Percentiles rank a stretch among this genome's conserved stretches.
Conservation (phyloP, 2,797 vertebrate genomes). For the Allobates femoralis region DNA sequence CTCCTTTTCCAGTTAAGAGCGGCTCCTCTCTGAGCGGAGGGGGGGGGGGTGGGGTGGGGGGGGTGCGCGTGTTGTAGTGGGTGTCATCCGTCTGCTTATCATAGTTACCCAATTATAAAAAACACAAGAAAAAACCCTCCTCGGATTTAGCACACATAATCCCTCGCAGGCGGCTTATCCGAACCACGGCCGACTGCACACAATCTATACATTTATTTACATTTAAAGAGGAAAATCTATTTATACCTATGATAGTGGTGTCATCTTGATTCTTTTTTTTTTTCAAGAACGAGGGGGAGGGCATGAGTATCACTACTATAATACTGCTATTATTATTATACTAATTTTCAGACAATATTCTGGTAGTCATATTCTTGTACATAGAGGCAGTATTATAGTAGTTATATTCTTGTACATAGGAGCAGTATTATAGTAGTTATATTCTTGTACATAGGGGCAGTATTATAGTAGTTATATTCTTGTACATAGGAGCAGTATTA, state of each 20-base stretch:
- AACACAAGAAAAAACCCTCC: background rate
- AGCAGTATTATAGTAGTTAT: no score
- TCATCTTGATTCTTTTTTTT: background rate
- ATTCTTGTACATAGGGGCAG: no score
- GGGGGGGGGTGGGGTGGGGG: background rate
- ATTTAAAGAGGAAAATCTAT: background rate
- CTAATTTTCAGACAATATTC: no score
- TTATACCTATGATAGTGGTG: background rate
- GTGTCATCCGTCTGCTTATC: slow-evolving; percentile 35
- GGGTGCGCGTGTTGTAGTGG: background rate
- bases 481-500: no score
- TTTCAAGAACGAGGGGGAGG: no score
- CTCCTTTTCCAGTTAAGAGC: slow-evolving; percentile 8
- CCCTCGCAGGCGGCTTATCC: slow-evolving; percentile 26
- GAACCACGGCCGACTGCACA: background rate
- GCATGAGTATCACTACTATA: no score
- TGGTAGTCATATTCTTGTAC: no score
- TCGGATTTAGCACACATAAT: slow-evolving; percentile 27
- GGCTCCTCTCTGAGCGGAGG: background rate
- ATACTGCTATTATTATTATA: no score
- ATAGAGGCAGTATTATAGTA: no score
- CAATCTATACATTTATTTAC: background rate
- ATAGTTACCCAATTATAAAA: slow-evolving; percentile 40
- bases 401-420: no score
- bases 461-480: no score